These are phyloP conservation scores for Popillia japonica DNA, from an alignment of 1,140 invertebrate genomes.

Conservation along the genomic window DNA sequence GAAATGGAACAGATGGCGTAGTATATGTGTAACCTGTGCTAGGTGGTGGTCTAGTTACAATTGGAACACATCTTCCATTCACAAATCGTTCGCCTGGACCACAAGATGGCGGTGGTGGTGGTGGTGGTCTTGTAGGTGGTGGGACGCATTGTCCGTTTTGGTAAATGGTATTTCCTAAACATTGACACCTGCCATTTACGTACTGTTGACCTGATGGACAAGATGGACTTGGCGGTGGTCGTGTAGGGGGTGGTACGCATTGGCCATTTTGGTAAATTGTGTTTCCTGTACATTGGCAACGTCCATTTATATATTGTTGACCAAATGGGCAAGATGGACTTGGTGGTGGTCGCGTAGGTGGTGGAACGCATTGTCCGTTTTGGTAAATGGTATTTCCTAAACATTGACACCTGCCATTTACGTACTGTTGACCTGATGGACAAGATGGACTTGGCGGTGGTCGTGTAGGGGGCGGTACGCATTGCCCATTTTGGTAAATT, in stretches of 20 bases:
- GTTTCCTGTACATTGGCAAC: too few species aligned
- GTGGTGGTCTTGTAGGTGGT: too few species aligned
- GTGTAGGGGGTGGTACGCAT: too few species aligned
- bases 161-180: too few species aligned
- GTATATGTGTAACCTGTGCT: too few species aligned
- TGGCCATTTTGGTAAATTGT: too few species aligned
- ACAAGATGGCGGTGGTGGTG: too few species aligned
- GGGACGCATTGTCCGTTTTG: too few species aligned
- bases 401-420: background rate
- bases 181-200: too few species aligned
- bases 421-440: background rate
- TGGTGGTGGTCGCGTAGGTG: background rate
- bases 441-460: background rate
- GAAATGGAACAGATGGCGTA: background rate
- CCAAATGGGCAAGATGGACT: background rate
- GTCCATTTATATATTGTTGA: too few species aligned
- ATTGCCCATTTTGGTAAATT: background rate
- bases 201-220: too few species aligned
- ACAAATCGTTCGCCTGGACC: background rate
- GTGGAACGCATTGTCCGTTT: background rate
- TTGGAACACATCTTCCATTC: background rate
- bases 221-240: too few species aligned
- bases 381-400: background rate
- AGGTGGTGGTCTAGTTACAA: background rate
- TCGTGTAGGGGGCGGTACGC: background rate